These are phyloP conservation scores for Schizaphis graminum DNA, from an alignment of 2,888 invertebrate species.

Conservation along the genomic window DNA sequence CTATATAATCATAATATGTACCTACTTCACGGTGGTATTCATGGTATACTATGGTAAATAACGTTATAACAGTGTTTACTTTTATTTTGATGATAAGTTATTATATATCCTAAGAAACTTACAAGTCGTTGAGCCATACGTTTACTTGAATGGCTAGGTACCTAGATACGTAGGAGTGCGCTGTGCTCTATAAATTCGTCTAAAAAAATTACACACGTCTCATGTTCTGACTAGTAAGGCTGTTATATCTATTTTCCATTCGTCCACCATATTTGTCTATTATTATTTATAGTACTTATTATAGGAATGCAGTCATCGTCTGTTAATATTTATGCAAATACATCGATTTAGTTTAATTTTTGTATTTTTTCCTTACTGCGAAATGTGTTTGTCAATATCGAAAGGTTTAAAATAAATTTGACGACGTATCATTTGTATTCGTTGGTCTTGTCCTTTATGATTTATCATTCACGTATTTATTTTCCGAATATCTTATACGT, in stretches of 20 bases:
- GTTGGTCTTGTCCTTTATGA: slow-evolving; percentile 2
- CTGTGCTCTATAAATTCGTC: neutral
- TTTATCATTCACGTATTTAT: neutral
- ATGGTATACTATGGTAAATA: no score
- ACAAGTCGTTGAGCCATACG: neutral
- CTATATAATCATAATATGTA: neutral
- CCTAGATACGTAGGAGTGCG: neutral
- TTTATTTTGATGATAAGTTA: neutral
- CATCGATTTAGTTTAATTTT: neutral
- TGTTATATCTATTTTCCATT: neutral
- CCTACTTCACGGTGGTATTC: neutral
- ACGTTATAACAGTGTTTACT: neutral
- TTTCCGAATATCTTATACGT: neutral
- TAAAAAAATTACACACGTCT: neutral
- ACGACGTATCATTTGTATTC: neutral
- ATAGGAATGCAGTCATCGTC: neutral
- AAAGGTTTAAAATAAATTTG: neutral
- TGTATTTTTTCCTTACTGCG: neutral
- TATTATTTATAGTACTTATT: neutral
- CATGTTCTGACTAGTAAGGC: neutral
- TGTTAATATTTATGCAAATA: neutral
- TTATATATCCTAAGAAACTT: neutral
- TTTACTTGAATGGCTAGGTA: neutral
- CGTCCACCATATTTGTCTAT: neutral
- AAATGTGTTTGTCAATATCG: neutral